Conservation (phyloP, 2,113 vertebrate species). For the Lasiurus borealis region DNA sequence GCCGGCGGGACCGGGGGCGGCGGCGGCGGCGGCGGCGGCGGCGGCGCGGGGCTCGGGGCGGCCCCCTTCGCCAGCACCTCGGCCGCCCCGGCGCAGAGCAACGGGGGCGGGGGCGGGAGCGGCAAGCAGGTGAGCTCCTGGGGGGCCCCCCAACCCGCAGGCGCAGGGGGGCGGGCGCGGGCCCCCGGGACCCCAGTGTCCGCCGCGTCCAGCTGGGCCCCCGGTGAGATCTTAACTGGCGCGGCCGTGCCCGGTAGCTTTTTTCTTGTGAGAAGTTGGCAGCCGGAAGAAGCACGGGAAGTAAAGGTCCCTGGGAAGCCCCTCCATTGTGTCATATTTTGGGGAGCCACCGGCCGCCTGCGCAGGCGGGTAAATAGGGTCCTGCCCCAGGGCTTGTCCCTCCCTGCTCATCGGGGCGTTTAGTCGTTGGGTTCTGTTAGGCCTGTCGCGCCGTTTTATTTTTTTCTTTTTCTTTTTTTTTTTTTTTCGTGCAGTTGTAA, state of each 20-base stretch:
- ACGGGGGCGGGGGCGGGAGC: conserved; percentile 82
- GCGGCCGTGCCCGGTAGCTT: background rate
- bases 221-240: background rate
- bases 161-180: conserved; percentile 84
- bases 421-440: no score
- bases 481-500: no score
- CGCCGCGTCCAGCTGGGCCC: fast-evolving
- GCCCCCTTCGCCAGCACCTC: conserved; percentile 74
- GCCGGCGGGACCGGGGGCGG: conserved; percentile 86
- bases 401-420: background rate
- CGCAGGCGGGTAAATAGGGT: background rate
- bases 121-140: conserved; percentile 90
- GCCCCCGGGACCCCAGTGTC: background rate
- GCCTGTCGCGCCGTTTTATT: no score
- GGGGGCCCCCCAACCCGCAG: conserved; percentile 83
- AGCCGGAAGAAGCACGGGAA: background rate
- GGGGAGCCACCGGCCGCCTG: background rate
- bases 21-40: conserved; percentile 89
- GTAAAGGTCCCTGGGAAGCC: background rate
- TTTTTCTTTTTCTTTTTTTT: no score
- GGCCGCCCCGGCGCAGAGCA: conserved; percentile 80
- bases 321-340: background rate
- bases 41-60: conserved; percentile 85
- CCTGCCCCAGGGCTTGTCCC: background rate
- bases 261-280: background rate